Conservation (phyloP, 2,797 vertebrate genomes). For the Chrosomus eos region DNA sequence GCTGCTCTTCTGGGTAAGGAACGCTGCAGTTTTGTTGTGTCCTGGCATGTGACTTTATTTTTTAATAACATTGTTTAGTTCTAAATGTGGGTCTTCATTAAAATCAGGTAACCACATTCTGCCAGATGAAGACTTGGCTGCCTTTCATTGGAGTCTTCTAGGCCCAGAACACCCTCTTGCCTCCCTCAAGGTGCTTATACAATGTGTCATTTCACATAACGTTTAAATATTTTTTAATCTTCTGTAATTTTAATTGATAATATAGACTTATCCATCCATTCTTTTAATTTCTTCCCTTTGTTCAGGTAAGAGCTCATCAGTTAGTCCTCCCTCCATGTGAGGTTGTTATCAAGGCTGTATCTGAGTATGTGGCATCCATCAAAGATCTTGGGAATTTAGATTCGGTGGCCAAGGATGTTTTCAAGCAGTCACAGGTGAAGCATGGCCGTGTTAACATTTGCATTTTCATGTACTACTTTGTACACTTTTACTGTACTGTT, state of each 20-base stretch:
- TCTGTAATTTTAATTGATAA: background rate
- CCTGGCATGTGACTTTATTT: background rate
- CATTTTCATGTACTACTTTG: background rate
- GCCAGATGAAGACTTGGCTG: conserved; percentile 94
- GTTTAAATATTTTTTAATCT: background rate
- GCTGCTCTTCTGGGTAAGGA: conserved; percentile 88
- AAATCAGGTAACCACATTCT: conserved; percentile 90
- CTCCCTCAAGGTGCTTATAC: conserved; percentile 86
- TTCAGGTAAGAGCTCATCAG: conserved; percentile 89
- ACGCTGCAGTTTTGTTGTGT: background rate
- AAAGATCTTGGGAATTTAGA: conserved; percentile 89
- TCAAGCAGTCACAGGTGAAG: conserved; percentile 90
- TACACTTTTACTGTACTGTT: background rate
- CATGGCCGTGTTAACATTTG: background rate
- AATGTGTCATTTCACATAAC: background rate
- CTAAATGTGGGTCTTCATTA: conserved; percentile 36
- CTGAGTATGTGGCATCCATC: conserved; percentile 89
- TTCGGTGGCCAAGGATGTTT: conserved; percentile 89
- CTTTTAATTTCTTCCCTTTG: background rate
- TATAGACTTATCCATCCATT: conserved; percentile 5
- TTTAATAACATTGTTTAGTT: background rate
- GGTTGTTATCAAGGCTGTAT: conserved; percentile 93
- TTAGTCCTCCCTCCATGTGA: conserved; percentile 91
- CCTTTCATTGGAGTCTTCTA: conserved; percentile 94
- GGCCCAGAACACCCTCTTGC: conserved; percentile 94